phyloP scores from a whole-genome alignment of 2,888 invertebrate genomes.

The Tetranychus piercei region DNA sequence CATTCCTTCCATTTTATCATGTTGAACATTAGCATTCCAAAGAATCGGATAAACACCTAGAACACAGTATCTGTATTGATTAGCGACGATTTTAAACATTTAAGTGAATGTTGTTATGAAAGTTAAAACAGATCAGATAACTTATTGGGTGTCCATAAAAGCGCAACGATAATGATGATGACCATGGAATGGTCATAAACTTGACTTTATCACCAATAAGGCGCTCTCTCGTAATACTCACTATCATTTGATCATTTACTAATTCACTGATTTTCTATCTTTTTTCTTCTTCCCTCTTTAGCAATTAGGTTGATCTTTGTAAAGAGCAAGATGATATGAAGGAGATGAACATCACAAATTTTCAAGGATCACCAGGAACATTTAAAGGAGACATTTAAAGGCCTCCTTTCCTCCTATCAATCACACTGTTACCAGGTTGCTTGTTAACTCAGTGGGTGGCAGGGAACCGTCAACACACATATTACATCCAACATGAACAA shows the following conservation, averaged over 20 bases:
- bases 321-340: neutral
- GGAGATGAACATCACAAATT: neutral
- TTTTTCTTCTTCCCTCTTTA: neutral
- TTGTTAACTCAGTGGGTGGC: slow-evolving; percentile 1
- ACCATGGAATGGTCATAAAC: neutral
- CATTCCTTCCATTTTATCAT: neutral
- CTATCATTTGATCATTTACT: neutral
- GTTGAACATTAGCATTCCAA: neutral
- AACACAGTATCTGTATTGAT: neutral
- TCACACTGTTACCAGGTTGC: neutral
- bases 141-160: neutral
- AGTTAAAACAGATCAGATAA: neutral
- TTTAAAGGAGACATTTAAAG: neutral
- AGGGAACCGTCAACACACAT: neutral
- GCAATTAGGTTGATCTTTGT: neutral
- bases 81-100: too few relatives aligned
- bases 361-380: neutral
- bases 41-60: neutral
- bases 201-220: neutral
- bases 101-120: neutral
- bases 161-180: neutral
- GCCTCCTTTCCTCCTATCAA: neutral
- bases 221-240: neutral
- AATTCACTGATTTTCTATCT: neutral
- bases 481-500: neutral